phyloP scores from a whole-genome alignment of 2,797 vertebrate genomes.

The Morelia viridis region DNA sequence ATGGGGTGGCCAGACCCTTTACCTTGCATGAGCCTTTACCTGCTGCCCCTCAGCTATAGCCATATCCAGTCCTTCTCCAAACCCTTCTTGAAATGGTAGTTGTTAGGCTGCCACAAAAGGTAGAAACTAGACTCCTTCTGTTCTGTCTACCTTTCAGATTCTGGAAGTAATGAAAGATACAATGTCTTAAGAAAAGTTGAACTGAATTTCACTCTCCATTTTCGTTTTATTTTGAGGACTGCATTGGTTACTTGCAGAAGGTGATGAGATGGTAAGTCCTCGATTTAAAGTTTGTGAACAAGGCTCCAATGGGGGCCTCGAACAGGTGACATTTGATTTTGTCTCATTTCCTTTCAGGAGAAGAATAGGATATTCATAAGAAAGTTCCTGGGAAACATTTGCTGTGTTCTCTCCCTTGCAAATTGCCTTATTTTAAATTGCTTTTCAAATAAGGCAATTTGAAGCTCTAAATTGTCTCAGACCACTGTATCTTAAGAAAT shows the following conservation, averaged over 20 bases:
- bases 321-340: not conserved
- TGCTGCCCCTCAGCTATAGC: not conserved
- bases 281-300: not conserved
- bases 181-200: not conserved
- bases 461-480: not conserved
- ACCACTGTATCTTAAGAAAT: not conserved
- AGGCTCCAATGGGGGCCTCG: not conserved
- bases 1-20: not conserved
- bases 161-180: not conserved
- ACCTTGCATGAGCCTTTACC: not conserved
- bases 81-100: not conserved
- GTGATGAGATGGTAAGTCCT: not conserved
- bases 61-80: not conserved
- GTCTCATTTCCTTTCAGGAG: not conserved
- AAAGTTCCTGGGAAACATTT: not conserved
- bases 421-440: constrained; percentile 2
- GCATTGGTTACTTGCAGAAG: not conserved
- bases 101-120: not conserved
- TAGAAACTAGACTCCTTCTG: not conserved
- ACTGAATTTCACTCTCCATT: not conserved
- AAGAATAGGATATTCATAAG: not conserved
- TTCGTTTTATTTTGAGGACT: not conserved
- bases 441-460: not conserved
- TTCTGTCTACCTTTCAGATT: not conserved
- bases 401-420: not conserved